Evolutionary conservation across 2,113 vertebrate genomes (phyloP), one percentile per base, ranked within the genome.

Genomic region (Pseudorasbora parva): DNA sequence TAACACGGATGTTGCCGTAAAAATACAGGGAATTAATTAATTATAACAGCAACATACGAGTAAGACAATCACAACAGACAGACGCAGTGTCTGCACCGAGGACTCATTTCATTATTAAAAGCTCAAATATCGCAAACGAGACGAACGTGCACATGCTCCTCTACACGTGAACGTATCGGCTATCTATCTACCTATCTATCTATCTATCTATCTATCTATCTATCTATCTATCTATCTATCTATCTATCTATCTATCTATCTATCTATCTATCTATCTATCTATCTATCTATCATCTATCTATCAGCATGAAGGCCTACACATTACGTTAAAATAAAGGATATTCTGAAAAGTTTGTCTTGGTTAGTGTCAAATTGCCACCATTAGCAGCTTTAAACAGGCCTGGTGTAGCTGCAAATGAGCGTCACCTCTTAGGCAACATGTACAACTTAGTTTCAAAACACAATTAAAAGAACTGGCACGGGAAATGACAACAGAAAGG

Each of bases 401-500:
- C 79, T 4, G 78, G 5, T 19, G 27, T 37, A 27, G 30, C 45
- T 49, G 21, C 78, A 25, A 69, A 69, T 7, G 49, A 71, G 21
- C 64, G 79, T 81, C 79, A 56, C 14, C 21, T 12, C 27, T 69
- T 41, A 21, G 27, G 62, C 27, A 81, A 64, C 60, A 8, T 25
- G 17, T 19, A 54, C 72, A 54, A 59, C 72, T 78, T 79, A 51
- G 78, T 64, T 79, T 66, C 78, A 66, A 66, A 78, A 62, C 37
- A 60, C 56, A 60, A 72, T 60, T 78, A 27, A 45, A 77, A 47
- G 25, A 62, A 66, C 23, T 66, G 5, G 78, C 59, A 49, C 5
- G 41, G 77, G 59, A 79, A 79, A 79, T 66, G 78, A 49, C 41
- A 79, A 79, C 59, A 66, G 64, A 81, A 41, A 56, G 79, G 79